phyloP scores from a whole-genome alignment of 2,113 vertebrate genomes.

The Coptodon bakossiorum region DNA sequence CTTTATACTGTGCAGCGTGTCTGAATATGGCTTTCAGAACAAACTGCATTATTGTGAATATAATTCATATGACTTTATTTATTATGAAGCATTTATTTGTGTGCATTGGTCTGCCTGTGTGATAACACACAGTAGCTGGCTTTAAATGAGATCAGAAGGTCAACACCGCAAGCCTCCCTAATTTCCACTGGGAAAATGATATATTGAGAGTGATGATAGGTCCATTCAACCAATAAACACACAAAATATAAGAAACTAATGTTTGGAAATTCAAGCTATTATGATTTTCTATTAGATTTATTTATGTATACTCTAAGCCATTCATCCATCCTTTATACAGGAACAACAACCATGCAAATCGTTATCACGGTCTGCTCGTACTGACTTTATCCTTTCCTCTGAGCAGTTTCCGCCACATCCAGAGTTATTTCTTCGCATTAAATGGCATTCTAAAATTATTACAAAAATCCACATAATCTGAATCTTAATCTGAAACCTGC shows the following conservation, averaged over 20 bases:
- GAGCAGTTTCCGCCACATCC: background rate
- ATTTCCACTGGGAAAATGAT: background rate
- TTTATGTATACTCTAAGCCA: accelerated
- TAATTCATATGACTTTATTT: background rate
- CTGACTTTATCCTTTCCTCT: background rate
- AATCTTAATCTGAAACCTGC: background rate
- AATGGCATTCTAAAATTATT: background rate
- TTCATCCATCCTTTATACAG: background rate
- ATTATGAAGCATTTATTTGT: background rate
- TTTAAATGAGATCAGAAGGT: background rate
- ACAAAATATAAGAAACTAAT: background rate
- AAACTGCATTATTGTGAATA: background rate
- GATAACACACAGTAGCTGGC: background rate
- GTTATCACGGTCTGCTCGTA: background rate
- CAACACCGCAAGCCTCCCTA: background rate
- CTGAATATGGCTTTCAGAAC: background rate
- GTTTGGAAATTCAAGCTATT: background rate
- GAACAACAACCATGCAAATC: accelerated
- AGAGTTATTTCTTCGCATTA: background rate
- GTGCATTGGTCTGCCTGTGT: background rate
- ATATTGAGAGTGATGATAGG: accelerated
- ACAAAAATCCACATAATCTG: background rate
- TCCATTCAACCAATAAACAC: background rate
- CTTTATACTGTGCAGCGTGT: background rate
- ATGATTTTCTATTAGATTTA: accelerated